Evolutionary conservation across 2,797 vertebrate genomes (phyloP).

Genomic region (Pempheris klunzingeri): DNA sequence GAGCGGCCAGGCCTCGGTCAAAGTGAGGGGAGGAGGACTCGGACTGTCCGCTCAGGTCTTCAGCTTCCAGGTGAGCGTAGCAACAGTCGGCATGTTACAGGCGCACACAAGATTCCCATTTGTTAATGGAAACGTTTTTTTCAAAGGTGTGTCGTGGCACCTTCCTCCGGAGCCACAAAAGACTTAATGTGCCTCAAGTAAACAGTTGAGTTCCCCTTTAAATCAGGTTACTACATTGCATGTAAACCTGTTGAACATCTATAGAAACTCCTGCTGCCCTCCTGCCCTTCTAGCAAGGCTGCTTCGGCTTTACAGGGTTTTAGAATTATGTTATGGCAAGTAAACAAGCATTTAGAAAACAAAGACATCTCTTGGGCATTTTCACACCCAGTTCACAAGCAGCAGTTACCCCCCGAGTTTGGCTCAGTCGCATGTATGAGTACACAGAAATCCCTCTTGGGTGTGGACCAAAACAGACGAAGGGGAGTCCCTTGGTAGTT

Average conservation of each 20-base stretch:
- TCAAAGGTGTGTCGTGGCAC: too few species aligned
- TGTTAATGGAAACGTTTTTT: too few species aligned
- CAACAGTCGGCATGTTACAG: neutral
- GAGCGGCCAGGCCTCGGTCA: conserved; percentile 88
- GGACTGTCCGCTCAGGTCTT: conserved; percentile 90
- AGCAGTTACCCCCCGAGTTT: conserved; percentile 18
- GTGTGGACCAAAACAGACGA: conserved; percentile 32
- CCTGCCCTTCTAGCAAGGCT: neutral
- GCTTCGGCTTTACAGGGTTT: neutral
- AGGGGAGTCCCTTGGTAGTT: conserved; percentile 2
- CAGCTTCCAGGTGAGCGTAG: conserved; percentile 90
- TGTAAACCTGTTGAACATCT: conserved; percentile 4
- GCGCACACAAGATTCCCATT: too few species aligned
- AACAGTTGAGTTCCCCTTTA: neutral
- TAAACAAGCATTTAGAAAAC: conserved; percentile 33
- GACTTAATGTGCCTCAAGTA: neutral
- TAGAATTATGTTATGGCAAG: conserved; percentile 9
- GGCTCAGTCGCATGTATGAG: conserved; percentile 9
- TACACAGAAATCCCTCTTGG: conserved; percentile 35
- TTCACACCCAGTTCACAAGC: conserved; percentile 49
- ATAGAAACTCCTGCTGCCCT: conserved; percentile 17
- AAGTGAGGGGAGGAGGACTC: conserved; percentile 90
- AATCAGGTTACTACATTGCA: neutral
- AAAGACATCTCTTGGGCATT: conserved; percentile 52
- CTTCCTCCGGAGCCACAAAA: neutral